Percentiles rank a stretch among this genome's conserved stretches.
Conservation (phyloP, 2,797 vertebrate genomes). For the Xenentodon cancila region DNA sequence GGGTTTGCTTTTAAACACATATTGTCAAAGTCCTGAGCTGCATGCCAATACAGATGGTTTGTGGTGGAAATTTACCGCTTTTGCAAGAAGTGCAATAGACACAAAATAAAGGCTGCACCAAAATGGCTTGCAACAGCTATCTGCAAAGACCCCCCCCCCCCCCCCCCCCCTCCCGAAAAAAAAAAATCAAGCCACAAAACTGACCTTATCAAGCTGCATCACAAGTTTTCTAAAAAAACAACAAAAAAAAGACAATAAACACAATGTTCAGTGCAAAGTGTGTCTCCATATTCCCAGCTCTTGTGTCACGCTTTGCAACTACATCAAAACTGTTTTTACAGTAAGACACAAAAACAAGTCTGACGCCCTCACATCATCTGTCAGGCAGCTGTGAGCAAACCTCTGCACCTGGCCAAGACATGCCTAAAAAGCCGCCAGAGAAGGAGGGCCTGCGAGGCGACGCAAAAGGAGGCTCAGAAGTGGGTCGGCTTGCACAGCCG, state of each 20-base stretch:
- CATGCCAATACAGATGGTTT: constrained; percentile 47
- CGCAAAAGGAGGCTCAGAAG: constrained; percentile 51
- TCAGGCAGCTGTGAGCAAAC: constrained; percentile 77
- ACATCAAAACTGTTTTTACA: constrained; percentile 71
- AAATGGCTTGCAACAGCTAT: not conserved
- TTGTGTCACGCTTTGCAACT: constrained; percentile 55
- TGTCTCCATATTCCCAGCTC: constrained; percentile 19
- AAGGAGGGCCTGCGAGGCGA: constrained; percentile 53
- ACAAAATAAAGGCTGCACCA: constrained; percentile 24
- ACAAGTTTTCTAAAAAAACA: constrained; percentile 11
- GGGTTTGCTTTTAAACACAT: constrained; percentile 59
- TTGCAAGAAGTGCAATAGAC: constrained; percentile 32
- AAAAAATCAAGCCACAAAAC: not conserved
- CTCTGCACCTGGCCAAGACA: constrained; percentile 74
- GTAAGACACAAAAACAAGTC: constrained; percentile 73
- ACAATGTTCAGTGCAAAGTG: not conserved
- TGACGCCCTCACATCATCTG: constrained; percentile 70
- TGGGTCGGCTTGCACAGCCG: constrained; percentile 53
- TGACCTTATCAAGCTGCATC: constrained; percentile 1
- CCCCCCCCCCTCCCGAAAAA: not conserved
- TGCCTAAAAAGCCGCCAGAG: constrained; percentile 49
- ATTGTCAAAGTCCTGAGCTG: constrained; percentile 58
- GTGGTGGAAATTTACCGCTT: constrained; percentile 35
- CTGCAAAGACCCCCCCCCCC: too few species aligned
- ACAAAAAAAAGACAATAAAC: not conserved